A percentile compares a stretch with the other conserved stretches of the same genome.
Conservation (phyloP, 2,888 invertebrate species). For the Scaeva pyrastri region DNA sequence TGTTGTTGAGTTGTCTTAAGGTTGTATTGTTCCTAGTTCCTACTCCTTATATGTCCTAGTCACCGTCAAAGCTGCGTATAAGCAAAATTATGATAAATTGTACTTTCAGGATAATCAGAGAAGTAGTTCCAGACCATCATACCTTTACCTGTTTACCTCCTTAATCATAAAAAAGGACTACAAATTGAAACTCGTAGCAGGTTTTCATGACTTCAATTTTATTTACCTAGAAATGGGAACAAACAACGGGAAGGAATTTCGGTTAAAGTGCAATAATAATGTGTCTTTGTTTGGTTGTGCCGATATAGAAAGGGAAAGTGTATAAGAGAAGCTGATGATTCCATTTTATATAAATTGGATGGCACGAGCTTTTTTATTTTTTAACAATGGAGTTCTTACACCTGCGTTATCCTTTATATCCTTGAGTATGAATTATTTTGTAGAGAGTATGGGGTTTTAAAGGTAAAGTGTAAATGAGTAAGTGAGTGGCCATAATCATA, state of each 20-base stretch:
- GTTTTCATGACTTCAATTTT: background rate
- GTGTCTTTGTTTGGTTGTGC: background rate
- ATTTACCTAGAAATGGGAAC: background rate
- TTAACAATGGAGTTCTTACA: conserved; percentile 43
- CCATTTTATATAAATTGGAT: conserved; percentile 21
- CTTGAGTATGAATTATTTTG: background rate
- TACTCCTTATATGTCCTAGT: background rate
- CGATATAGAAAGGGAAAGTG: background rate
- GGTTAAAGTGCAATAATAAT: conserved; percentile 3
- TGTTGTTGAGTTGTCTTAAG: conserved; percentile 35
- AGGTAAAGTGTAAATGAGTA: background rate
- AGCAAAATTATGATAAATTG: conserved; percentile 64
- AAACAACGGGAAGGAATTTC: background rate
- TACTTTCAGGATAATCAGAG: conserved; percentile 61
- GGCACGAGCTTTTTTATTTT: conserved; percentile 16
- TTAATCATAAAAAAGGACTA: no score
- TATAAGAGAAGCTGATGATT: background rate
- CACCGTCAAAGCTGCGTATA: background rate
- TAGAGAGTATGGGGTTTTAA: background rate
- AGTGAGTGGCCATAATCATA: conserved; percentile 1
- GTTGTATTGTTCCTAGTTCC: conserved; percentile 12
- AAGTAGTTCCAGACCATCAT: conserved; percentile 26
- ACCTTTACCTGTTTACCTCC: no score
- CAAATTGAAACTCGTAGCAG: no score
- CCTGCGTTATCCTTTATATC: conserved; percentile 54